Percentiles rank a stretch among this genome's conserved stretches.
Conservation (phyloP, 2,888 invertebrate genomes). For the Coelopa pilipes region DNA sequence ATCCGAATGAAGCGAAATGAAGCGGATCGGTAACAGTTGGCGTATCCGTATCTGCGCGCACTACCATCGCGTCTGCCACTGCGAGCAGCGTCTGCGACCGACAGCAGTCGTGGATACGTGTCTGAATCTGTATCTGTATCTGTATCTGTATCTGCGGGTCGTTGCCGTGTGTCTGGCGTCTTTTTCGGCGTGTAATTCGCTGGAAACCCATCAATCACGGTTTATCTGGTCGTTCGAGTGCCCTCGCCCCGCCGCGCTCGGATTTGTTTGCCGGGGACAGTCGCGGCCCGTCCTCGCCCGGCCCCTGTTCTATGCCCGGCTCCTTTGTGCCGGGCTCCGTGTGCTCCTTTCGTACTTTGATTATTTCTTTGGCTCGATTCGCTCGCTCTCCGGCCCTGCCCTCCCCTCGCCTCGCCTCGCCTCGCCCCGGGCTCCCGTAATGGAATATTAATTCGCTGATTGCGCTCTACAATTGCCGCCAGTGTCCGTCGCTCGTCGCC, state of each 20-base stretch:
- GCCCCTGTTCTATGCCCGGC: no score
- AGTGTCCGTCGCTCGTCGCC: neutral
- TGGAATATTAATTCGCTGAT: constrained; percentile 28
- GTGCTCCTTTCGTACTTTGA: neutral
- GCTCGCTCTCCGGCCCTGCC: no score
- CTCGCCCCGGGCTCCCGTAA: neutral
- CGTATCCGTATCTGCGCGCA: no score
- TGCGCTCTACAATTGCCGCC: constrained; percentile 19
- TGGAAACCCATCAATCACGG: constrained; percentile 33
- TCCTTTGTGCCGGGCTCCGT: neutral
- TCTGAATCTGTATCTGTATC: no score
- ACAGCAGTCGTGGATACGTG: no score
- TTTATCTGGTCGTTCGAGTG: constrained; percentile 1
- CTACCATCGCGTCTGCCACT: no score
- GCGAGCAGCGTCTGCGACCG: no score
- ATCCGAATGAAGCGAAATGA: constrained; percentile 10
- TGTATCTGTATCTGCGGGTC: neutral
- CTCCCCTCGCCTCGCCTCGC: no score
- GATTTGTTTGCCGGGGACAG: no score
- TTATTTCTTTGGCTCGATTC: constrained; percentile 4
- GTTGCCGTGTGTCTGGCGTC: no score
- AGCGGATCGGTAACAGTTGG: neutral
- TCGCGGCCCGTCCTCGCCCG: no score
- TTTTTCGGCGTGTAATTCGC: constrained; percentile 15
- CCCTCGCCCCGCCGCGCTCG: no score